Percentiles rank a stretch among this genome's conserved stretches.
Conservation (phyloP, 2,888 invertebrate genomes). For the Drosophila affinis region DNA sequence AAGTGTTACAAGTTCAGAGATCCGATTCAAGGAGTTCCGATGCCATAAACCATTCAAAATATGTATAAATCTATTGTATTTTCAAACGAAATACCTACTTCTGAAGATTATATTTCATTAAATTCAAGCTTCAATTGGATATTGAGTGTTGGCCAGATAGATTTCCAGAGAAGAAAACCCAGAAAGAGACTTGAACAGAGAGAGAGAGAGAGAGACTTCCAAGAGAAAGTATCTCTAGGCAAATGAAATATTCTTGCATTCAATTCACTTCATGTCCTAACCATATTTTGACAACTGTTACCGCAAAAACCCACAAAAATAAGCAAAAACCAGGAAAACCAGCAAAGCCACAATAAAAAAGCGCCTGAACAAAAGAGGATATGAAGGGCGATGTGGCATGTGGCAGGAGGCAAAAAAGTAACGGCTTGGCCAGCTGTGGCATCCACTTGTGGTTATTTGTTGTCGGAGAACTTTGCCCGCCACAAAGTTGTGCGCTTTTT, state of each 20-base stretch:
- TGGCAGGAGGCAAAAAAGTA: conserved; percentile 31
- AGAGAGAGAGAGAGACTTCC: too few relatives aligned
- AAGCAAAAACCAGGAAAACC: conserved; percentile 14
- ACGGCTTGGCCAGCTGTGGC: conserved; percentile 69
- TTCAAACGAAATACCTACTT: too few relatives aligned
- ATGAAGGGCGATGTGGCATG: not conserved
- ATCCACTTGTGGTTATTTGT: conserved; percentile 78
- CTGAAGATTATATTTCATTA: too few relatives aligned
- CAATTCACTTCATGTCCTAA: conserved; percentile 43
- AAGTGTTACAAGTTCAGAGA: too few relatives aligned
- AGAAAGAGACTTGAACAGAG: too few relatives aligned
- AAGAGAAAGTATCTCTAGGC: conserved; percentile 1
- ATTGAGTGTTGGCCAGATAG: too few relatives aligned
- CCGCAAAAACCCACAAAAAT: conserved; percentile 57
- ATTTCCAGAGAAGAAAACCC: too few relatives aligned
- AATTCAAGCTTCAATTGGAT: too few relatives aligned
- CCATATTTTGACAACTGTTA: conserved; percentile 78
- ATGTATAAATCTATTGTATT: too few relatives aligned
- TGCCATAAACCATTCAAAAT: too few relatives aligned
- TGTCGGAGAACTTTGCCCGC: conserved; percentile 69
- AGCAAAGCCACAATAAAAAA: conserved; percentile 9
- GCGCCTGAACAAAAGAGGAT: conserved; percentile 43
- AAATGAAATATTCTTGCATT: conserved; percentile 40
- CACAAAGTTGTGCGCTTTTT: conserved; percentile 51
- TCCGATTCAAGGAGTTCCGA: too few relatives aligned